Base-by-base conservation (phyloP, 2,888 invertebrate genomes). In the Aphidoletes aphidimyza region DNA sequence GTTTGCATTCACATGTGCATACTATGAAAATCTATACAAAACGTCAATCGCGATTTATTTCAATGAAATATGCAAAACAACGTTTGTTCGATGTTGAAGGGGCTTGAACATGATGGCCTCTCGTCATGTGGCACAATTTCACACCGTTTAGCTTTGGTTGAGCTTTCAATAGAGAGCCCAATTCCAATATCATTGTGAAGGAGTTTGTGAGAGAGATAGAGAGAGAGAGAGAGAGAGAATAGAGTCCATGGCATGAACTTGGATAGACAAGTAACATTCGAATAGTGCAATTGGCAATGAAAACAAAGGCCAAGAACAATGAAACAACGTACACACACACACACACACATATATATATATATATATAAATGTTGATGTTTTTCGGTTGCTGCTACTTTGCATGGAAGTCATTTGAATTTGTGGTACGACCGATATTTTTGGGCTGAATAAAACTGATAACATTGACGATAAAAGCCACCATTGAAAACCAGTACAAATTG, bases 281-380 rank as follows among this genome's bases (percentile, higher is more conserved):
- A 47, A 47, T 17, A 30, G 30, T 69, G 69, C 69, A 69, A 30
- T 34, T 69, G 69, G 69, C 69, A 69, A 69, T 69, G 69, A 69
- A 69, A 69, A 69, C 69, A 69, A 69, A 69, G 69, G 69, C 69
- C 69, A 69, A 69, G 69, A 69, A 69, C 69, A n/a, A n/a, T 69
- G 34, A 2, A 1, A 69, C n/a, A 54, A 19, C 47, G 19, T 19
- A 54, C 54, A 22, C 22, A 54, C 22, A 2, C 5, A 54, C 26
- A 54, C 54, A 54, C 19, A 47, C 9, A 47, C 2, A 19, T 14
- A 11, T 19, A 47, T 14, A 17, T 47, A 47, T 14, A 47, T 47
- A 47, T 11, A 39, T 11, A 39, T 11, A 39, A 39, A 39, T 47
- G 17, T 47, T 19, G 47, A 47, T 47, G 14, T 42, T 14, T 42